A percentile compares a stretch with the other conserved stretches of the same genome.
These are phyloP conservation scores for Elephantulus edwardii DNA, from an alignment of 2,113 vertebrate genomes.

Conservation along the genomic window DNA sequence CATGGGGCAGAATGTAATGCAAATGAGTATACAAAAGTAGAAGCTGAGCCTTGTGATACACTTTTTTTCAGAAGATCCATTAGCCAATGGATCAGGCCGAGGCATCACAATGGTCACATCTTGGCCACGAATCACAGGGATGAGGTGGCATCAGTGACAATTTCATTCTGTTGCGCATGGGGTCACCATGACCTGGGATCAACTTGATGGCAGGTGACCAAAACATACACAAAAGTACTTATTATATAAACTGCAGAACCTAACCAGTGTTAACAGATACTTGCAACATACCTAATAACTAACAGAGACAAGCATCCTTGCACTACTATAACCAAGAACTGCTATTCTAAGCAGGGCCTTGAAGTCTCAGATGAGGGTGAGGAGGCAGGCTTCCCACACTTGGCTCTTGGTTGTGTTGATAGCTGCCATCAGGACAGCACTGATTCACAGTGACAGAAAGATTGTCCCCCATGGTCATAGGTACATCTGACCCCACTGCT, in stretches of 20 bases:
- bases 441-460: not conserved
- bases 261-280: not conserved
- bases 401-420: not conserved
- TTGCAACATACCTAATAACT: not conserved
- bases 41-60: not conserved
- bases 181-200: not conserved
- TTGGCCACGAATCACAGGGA: not conserved
- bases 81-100: too few species aligned
- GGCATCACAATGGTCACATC: not conserved
- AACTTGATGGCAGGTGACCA: not conserved
- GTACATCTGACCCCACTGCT: not conserved
- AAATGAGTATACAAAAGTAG: not conserved
- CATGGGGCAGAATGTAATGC: not conserved
- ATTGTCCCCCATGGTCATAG: not conserved
- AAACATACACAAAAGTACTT: not conserved
- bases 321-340: not conserved
- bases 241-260: not conserved
- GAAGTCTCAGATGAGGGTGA: not conserved
- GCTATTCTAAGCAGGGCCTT: not conserved
- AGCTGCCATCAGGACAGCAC: not conserved
- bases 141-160: not conserved
- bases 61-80: not conserved
- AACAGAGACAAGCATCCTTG: fast-evolving
- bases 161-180: not conserved
- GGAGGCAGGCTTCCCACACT: not conserved